Percentiles rank a stretch among this genome's conserved stretches.
Evolutionary conservation across 2,797 vertebrate genomes (phyloP).

Genomic region (Heterohyrax brucei): DNA sequence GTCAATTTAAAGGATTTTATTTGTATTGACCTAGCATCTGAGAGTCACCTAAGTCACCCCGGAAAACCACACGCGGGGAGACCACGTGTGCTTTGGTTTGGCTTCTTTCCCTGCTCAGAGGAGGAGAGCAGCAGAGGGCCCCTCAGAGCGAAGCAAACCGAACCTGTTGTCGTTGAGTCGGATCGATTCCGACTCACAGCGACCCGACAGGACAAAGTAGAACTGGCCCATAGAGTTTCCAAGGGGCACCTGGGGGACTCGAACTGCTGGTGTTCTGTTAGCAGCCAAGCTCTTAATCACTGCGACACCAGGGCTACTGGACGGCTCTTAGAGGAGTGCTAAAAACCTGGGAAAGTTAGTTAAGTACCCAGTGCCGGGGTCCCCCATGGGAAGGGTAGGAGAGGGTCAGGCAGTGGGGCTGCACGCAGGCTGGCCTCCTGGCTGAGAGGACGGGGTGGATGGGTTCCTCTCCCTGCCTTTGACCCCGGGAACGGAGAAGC

Average conservation of each 20-base stretch:
- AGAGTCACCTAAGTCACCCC: conserved; percentile 3
- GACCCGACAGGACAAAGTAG: too few species aligned
- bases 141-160: too few species aligned
- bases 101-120: not conserved
- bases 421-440: not conserved
- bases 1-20: conserved; percentile 78
- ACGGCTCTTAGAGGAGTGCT: not conserved
- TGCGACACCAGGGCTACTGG: too few species aligned
- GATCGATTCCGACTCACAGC: too few species aligned
- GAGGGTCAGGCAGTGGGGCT: not conserved
- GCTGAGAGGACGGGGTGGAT: not conserved
- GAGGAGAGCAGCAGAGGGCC: not conserved
- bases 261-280: too few species aligned
- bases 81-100: conserved; percentile 13
- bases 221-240: too few species aligned
- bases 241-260: too few species aligned
- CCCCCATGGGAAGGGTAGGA: not conserved
- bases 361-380: not conserved
- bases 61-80: conserved; percentile 69
- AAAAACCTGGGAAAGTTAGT: not conserved
- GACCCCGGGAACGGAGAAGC: not conserved
- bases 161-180: too few species aligned
- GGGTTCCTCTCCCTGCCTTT: not conserved
- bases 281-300: too few species aligned
- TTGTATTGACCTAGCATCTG: conserved; percentile 75